These are phyloP conservation scores for Apus apus DNA, from an alignment of 2,113 vertebrate species.

Conservation along the genomic window DNA sequence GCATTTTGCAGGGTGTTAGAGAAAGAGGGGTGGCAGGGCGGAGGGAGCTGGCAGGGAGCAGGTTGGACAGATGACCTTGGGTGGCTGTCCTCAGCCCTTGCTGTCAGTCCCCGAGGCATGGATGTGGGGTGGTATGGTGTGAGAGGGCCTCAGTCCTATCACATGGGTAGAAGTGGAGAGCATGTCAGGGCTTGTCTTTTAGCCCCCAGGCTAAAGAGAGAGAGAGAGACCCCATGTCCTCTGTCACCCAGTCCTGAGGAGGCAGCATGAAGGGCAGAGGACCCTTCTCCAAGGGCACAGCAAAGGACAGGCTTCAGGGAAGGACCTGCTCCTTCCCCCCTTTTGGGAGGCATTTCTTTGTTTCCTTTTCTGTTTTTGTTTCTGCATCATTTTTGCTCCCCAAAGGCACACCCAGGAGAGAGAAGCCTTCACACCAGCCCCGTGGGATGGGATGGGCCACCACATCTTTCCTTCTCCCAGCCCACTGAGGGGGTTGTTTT, in stretches of 20 bases:
- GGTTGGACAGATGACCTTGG: background rate
- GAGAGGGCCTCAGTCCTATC: background rate
- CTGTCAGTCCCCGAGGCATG: background rate
- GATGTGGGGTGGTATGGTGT: rapidly evolving
- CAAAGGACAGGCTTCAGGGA: background rate
- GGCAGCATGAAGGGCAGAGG: background rate
- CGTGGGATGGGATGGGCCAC: background rate
- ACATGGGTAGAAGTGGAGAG: background rate
- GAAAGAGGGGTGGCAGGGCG: background rate
- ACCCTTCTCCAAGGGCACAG: background rate
- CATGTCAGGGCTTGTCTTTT: background rate
- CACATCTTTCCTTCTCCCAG: background rate
- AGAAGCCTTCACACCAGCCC: background rate
- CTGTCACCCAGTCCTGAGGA: background rate
- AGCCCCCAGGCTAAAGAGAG: background rate
- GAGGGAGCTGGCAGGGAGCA: background rate
- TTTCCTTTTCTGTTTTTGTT: background rate
- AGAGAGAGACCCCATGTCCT: background rate
- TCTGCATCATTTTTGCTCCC: background rate
- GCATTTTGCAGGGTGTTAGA: background rate
- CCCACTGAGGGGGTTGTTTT: background rate
- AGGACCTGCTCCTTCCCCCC: background rate
- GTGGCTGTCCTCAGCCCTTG: background rate
- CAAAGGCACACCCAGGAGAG: background rate
- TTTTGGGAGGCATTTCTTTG: background rate